Conservation (phyloP, 1,140 invertebrate genomes). For the Drosophila ironensis region DNA sequence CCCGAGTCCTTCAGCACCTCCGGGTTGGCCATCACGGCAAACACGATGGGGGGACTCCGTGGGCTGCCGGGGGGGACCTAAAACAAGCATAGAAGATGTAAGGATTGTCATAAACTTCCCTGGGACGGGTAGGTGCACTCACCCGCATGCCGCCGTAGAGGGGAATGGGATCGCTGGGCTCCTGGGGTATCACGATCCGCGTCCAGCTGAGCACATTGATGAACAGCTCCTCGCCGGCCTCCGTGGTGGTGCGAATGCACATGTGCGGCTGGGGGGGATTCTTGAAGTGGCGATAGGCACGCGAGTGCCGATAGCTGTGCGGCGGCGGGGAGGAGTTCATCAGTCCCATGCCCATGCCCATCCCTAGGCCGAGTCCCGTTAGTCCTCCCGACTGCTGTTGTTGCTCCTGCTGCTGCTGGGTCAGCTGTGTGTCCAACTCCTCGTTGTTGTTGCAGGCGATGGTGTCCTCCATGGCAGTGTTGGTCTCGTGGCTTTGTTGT, state of each 20-base stretch:
- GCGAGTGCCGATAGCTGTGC: constrained; percentile 82
- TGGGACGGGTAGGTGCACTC: constrained; percentile 40
- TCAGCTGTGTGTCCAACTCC: constrained; percentile 39
- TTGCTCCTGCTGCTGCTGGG: constrained; percentile 44
- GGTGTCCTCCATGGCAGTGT: constrained; percentile 59
- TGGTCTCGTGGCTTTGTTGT: constrained; percentile 17
- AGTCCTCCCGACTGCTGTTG: constrained; percentile 41
- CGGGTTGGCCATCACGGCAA: constrained; percentile 88
- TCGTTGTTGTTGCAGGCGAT: constrained; percentile 33
- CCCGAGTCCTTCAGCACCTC: constrained; percentile 86
- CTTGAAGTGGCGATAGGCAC: constrained; percentile 85
- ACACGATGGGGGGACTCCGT: constrained; percentile 85
- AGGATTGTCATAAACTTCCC: too few species aligned
- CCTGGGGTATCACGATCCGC: constrained; percentile 86
- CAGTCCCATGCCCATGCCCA: too few species aligned
- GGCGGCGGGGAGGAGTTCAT: constrained; percentile 79
- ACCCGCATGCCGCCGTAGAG: constrained; percentile 88
- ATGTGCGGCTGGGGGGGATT: constrained; percentile 89
- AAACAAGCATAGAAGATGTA: background rate
- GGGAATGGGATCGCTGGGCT: constrained; percentile 85
- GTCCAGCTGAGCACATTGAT: constrained; percentile 89
- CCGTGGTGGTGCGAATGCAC: constrained; percentile 87
- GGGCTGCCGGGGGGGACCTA: constrained; percentile 84
- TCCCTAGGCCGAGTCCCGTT: constrained; percentile 45
- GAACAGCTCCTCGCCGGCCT: constrained; percentile 84